A percentile compares a stretch with the other conserved stretches of the same genome.
Conservation (phyloP, 2,113 vertebrate species). For the Myiagra hebetior region DNA sequence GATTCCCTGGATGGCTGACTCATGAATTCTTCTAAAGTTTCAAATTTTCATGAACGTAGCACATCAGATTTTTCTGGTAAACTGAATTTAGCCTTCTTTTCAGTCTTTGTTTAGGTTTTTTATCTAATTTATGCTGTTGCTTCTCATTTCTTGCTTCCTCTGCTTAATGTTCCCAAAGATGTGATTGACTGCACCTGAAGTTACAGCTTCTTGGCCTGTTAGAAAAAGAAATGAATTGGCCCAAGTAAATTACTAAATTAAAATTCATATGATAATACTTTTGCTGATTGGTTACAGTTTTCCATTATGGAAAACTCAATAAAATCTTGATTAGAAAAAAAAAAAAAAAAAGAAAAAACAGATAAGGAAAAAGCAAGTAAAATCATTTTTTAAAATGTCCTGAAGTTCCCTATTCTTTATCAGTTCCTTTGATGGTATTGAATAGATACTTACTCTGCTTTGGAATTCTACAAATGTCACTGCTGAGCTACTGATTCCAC, state of each 20-base stretch:
- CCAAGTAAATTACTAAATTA: constrained; percentile 2
- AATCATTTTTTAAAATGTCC: not conserved
- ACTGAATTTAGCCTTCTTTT: not conserved
- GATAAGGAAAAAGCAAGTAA: constrained; percentile 32
- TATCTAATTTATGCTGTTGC: constrained; percentile 2
- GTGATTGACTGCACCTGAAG: constrained; percentile 39
- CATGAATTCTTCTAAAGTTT: constrained; percentile 23
- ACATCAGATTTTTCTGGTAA: not conserved
- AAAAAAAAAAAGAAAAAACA: not conserved
- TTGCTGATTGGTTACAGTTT: constrained; percentile 1
- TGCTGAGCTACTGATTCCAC: not conserved
- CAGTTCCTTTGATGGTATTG: constrained; percentile 4
- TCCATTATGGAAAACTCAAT: constrained; percentile 28
- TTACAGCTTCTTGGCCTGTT: not conserved
- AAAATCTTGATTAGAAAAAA: constrained; percentile 40
- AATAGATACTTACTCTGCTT: constrained; percentile 6
- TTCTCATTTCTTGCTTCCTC: constrained; percentile 15
- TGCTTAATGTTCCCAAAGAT: not conserved
- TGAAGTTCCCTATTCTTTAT: not conserved
- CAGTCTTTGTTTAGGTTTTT: constrained; percentile 9
- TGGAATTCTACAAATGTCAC: not conserved
- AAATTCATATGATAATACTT: constrained; percentile 44
- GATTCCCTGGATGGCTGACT: not conserved
- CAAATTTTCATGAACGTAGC: not conserved
- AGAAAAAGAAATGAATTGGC: constrained; percentile 11